Percentiles rank a stretch among this genome's conserved stretches.
Evolutionary conservation across 2,797 vertebrate species (phyloP).

Genomic region (Sebastes elongatus): DNA sequence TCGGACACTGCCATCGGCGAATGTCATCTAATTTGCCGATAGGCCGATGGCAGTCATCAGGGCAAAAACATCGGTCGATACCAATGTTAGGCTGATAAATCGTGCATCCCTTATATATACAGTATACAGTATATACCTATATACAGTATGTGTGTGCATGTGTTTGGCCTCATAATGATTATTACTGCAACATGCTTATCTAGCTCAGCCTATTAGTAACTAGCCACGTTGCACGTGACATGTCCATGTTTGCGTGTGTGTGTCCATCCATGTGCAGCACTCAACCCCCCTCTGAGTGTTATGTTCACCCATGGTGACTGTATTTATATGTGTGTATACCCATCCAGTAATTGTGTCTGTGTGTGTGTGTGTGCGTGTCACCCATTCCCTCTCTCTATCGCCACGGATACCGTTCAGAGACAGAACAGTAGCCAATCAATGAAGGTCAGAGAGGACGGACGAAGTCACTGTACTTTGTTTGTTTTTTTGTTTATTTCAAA

Average conservation of each 20-base stretch:
- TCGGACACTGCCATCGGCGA: no score
- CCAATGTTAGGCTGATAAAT: no score
- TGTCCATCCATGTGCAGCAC: slow-evolving; percentile 18
- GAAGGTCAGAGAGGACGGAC: slow-evolving; percentile 14
- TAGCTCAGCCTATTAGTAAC: neutral
- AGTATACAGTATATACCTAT: no score
- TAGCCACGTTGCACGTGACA: neutral
- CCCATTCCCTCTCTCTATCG: neutral
- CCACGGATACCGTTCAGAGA: slow-evolving; percentile 11
- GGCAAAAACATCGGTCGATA: no score
- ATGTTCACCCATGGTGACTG: neutral
- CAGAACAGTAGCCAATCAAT: slow-evolving; percentile 17
- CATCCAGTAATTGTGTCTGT: neutral
- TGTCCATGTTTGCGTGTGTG: neutral
- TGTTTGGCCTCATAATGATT: neutral
- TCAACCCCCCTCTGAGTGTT: slow-evolving; percentile 15
- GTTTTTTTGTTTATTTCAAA: neutral
- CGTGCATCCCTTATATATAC: no score
- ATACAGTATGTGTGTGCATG: neutral
- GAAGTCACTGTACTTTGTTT: neutral
- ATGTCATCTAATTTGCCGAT: no score
- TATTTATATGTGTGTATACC: slow-evolving; percentile 11
- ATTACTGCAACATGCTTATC: neutral
- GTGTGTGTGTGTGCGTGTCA: neutral
- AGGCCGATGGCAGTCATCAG: no score